These are phyloP conservation scores for Noctua pronuba DNA, from an alignment of 2,888 invertebrate species.

Conservation along the genomic window DNA sequence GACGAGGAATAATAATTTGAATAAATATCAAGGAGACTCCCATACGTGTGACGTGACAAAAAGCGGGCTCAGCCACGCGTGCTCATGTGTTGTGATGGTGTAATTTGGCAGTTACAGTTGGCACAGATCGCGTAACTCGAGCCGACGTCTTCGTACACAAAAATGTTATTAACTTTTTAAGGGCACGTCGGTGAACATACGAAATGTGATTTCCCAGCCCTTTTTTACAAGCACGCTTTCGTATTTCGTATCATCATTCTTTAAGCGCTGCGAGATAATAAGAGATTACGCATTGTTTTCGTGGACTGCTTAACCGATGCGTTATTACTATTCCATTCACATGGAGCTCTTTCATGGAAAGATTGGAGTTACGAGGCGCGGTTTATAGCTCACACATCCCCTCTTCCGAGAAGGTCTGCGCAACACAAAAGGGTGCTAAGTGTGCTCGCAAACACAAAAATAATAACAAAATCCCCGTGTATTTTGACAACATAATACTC, in stretches of 20 bases:
- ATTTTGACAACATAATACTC: constrained; percentile 91
- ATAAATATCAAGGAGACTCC: constrained; percentile 86
- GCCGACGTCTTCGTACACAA: constrained; percentile 81
- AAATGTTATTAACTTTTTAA: constrained; percentile 87
- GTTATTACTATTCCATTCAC: constrained; percentile 87
- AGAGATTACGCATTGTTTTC: constrained; percentile 79
- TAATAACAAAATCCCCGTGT: constrained; percentile 90
- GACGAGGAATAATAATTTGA: constrained; percentile 89
- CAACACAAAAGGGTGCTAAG: constrained; percentile 88
- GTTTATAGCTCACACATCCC: constrained; percentile 85
- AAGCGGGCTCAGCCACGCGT: constrained; percentile 84
- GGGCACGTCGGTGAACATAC: constrained; percentile 71
- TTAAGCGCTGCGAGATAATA: constrained; percentile 62
- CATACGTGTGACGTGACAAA: constrained; percentile 86
- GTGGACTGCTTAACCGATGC: constrained; percentile 71
- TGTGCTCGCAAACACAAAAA: constrained; percentile 90
- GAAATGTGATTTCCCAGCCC: constrained; percentile 74
- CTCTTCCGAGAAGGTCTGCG: constrained; percentile 83
- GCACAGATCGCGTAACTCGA: constrained; percentile 79
- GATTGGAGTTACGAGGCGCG: constrained; percentile 80
- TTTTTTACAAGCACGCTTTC: constrained; percentile 70
- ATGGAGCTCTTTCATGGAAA: constrained; percentile 83
- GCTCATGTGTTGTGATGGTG: constrained; percentile 86
- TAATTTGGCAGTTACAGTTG: constrained; percentile 85
- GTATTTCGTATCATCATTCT: constrained; percentile 68